These are phyloP conservation scores for Actinopyga echinites DNA, from an alignment of 53 echinoderm and acorn worm species.

Conservation along the genomic window DNA sequence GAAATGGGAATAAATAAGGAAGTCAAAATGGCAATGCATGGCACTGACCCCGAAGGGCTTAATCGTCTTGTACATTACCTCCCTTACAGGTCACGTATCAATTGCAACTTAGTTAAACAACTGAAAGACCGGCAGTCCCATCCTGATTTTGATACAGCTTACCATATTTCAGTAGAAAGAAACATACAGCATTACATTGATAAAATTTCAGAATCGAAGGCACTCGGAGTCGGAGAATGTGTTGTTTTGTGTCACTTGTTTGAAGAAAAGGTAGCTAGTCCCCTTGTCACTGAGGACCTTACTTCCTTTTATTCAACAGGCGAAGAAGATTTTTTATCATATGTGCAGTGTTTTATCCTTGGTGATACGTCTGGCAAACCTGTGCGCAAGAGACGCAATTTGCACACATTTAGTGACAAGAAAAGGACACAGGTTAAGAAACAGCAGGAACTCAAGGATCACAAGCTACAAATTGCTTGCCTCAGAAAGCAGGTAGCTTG, in stretches of 20 bases:
- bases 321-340: background rate
- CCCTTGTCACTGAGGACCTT: background rate
- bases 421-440: background rate
- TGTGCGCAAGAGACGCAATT: background rate
- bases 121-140: background rate
- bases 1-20: conserved; percentile 52
- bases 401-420: background rate
- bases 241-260: background rate
- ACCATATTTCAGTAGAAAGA: background rate
- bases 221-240: background rate
- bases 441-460: conserved; percentile 7
- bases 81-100: background rate
- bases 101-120: background rate
- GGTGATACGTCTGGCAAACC: background rate
- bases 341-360: conserved; percentile 14
- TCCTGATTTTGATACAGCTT: no score
- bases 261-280: background rate
- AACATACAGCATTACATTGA: background rate
- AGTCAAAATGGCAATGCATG: conserved; percentile 34
- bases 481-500: conserved; percentile 9
- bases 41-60: background rate
- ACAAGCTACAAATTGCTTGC: conserved; percentile 10
- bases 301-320: background rate
- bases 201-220: background rate
- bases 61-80: conserved; percentile 4